Evolutionary conservation across 2,113 vertebrate species (phyloP).

Genomic region (Onychorhynchus coronatus): DNA sequence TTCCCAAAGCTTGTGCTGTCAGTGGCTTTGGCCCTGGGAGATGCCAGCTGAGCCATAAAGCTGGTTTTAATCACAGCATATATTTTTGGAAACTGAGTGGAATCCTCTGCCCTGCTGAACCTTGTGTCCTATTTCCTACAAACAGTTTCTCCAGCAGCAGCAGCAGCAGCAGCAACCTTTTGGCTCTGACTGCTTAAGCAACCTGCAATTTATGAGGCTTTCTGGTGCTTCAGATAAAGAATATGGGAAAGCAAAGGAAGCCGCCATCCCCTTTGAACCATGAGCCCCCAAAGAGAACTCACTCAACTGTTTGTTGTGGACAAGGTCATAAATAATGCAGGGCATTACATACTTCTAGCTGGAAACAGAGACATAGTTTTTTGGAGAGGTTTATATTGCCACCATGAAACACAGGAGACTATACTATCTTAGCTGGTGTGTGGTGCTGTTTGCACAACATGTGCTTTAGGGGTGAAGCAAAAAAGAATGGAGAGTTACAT

Average conservation of each 20-base stretch:
- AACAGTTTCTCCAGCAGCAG: neutral
- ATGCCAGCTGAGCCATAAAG: neutral
- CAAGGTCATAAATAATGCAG: neutral
- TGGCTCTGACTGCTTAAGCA: neutral
- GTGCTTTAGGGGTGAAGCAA: neutral
- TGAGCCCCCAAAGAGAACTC: neutral
- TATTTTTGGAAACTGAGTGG: slow-evolving; percentile 18
- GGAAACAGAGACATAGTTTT: neutral
- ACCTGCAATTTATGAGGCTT: neutral
- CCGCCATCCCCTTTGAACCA: neutral
- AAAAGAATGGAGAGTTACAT: neutral
- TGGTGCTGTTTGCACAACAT: neutral
- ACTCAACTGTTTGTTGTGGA: neutral
- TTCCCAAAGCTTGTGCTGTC: neutral
- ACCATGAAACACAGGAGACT: neutral
- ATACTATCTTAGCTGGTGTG: neutral
- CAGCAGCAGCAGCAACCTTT: neutral
- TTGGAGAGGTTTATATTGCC: neutral
- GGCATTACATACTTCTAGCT: neutral
- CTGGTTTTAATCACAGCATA: neutral
- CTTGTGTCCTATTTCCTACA: neutral
- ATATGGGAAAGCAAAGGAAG: neutral
- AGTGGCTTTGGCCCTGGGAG: neutral
- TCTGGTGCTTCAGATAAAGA: neutral
- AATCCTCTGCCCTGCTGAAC: slow-evolving; percentile 1